These are phyloP conservation scores for Ophion ellenae DNA, from an alignment of 2,888 invertebrate genomes.

Conservation along the genomic window DNA sequence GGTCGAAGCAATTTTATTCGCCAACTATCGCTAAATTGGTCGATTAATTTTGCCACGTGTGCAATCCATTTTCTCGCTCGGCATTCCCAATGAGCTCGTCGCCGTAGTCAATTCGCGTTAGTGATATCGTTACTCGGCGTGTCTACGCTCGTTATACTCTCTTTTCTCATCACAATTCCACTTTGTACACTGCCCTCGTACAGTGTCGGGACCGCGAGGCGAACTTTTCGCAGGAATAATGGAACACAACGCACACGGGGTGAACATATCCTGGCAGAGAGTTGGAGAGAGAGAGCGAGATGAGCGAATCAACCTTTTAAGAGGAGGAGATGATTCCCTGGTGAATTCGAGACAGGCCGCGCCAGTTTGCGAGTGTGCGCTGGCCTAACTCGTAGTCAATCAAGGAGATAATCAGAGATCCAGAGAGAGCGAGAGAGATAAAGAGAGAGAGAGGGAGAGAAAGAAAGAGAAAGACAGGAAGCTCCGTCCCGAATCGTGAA, in stretches of 20 bases:
- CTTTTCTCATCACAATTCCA: constrained; percentile 59
- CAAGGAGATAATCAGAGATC: constrained; percentile 71
- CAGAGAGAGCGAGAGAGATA: constrained; percentile 70
- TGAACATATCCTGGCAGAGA: constrained; percentile 39
- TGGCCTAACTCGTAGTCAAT: constrained; percentile 70
- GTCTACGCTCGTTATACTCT: constrained; percentile 49
- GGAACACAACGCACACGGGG: constrained; percentile 47
- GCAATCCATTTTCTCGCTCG: constrained; percentile 32
- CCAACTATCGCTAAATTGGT: not conserved
- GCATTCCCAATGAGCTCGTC: constrained; percentile 40
- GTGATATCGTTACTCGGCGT: constrained; percentile 48
- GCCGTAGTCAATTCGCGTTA: constrained; percentile 33
- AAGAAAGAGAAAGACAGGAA: constrained; percentile 27
- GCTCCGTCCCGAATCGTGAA: constrained; percentile 54
- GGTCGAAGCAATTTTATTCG: not conserved
- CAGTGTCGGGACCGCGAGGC: constrained; percentile 24
- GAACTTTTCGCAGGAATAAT: constrained; percentile 55
- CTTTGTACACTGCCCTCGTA: constrained; percentile 60
- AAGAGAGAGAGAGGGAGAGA: constrained; percentile 17
- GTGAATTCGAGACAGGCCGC: constrained; percentile 59
- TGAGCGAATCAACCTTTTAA: constrained; percentile 64
- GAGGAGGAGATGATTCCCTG: constrained; percentile 62
- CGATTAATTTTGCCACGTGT: constrained; percentile 13
- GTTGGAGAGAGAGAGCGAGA: constrained; percentile 23
- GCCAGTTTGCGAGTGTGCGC: constrained; percentile 59